phyloP scores from a whole-genome alignment of 2,113 vertebrate species.

The Fulmarus glacialis region DNA sequence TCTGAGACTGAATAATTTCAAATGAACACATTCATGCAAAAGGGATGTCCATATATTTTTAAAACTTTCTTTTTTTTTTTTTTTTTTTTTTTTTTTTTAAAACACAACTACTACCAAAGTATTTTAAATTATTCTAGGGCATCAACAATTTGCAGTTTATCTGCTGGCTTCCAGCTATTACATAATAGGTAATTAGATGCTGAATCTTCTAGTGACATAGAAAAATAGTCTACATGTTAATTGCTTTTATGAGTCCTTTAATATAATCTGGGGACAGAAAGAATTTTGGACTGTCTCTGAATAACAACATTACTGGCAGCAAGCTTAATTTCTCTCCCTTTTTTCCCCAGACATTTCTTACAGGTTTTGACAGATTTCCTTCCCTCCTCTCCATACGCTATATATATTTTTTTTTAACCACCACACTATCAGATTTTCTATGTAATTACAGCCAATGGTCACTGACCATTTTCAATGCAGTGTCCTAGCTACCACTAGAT shows the following conservation, averaged over 20 bases:
- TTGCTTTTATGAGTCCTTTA: slow-evolving; percentile 65
- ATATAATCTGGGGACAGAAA: slow-evolving; percentile 39
- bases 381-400: not conserved
- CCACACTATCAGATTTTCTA: not conserved
- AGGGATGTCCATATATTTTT: not conserved
- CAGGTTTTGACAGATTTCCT: not conserved
- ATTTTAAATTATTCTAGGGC: slow-evolving; percentile 7
- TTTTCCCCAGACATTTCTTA: not conserved
- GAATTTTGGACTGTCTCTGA: slow-evolving; percentile 43
- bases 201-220: slow-evolving; percentile 70
- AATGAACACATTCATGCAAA: not conserved
- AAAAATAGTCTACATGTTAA: slow-evolving; percentile 73
- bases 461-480: not conserved
- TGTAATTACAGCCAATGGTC: not conserved
- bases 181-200: slow-evolving; percentile 67
- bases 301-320: slow-evolving; percentile 22
- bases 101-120: not conserved
- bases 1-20: not conserved
- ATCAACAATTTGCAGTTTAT: slow-evolving; percentile 58
- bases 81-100: not conserved
- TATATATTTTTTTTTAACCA: not conserved
- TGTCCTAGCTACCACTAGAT: not conserved
- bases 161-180: slow-evolving; percentile 60
- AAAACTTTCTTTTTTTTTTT: not conserved
- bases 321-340: not conserved